Conservation (phyloP, 2,113 vertebrate genomes). For the Ellobius talpinus region DNA sequence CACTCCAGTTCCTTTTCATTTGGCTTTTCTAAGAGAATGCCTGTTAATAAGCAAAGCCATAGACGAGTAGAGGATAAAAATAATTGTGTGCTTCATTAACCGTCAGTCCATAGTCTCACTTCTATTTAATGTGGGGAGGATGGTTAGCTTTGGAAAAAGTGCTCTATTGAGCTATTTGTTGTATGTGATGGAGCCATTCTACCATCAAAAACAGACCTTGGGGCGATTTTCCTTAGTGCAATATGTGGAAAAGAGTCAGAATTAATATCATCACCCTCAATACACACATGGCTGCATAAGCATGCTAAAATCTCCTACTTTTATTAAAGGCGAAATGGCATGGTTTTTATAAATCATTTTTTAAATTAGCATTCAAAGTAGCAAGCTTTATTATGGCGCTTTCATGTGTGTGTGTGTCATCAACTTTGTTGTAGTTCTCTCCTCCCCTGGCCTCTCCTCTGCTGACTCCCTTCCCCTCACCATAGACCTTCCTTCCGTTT, state of each 20-base stretch:
- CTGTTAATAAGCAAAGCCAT: constrained; percentile 65
- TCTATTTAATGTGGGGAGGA: constrained; percentile 47
- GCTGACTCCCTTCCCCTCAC: neutral
- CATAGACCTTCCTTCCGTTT: neutral
- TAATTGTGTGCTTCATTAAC: constrained; percentile 73
- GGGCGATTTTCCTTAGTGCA: neutral
- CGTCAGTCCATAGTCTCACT: constrained; percentile 28
- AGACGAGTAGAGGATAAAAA: constrained; percentile 73
- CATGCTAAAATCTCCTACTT: constrained; percentile 19
- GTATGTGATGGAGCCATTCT: neutral
- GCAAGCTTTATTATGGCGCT: neutral
- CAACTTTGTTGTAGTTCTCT: neutral
- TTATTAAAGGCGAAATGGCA: constrained; percentile 28
- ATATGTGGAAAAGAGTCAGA: neutral
- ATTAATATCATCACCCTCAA: neutral
- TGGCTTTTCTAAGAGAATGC: constrained; percentile 66
- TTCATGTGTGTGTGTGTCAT: neutral
- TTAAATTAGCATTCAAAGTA: neutral
- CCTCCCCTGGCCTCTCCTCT: neutral
- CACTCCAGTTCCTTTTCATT: constrained; percentile 40
- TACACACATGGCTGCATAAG: neutral
- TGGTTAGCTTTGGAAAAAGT: neutral
- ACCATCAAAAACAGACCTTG: constrained; percentile 19
- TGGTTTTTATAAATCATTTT: neutral
- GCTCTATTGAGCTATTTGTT: constrained; percentile 59